These are phyloP conservation scores for Chionis minor DNA, from an alignment of 2,113 vertebrate species.

Conservation along the genomic window DNA sequence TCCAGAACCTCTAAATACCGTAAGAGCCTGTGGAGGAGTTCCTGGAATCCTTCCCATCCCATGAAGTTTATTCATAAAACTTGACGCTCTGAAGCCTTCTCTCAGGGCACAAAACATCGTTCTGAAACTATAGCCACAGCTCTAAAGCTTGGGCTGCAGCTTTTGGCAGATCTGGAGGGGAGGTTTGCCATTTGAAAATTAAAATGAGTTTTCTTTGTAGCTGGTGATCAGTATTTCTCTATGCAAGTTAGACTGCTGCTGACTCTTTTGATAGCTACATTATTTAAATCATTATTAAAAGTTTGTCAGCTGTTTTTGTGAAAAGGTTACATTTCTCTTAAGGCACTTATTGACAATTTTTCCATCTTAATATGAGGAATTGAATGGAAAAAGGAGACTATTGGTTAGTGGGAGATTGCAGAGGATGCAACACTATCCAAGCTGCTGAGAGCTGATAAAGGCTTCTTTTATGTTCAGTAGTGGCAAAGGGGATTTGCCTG, in stretches of 20 bases:
- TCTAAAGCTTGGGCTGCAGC: not conserved
- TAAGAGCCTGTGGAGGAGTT: not conserved
- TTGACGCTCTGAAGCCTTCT: not conserved
- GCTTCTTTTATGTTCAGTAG: not conserved
- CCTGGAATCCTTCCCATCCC: not conserved
- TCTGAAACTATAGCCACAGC: not conserved
- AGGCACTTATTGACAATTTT: not conserved
- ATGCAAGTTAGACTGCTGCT: not conserved
- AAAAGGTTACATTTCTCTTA: not conserved
- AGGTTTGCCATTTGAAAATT: not conserved
- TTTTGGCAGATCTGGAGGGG: not conserved
- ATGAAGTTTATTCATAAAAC: not conserved
- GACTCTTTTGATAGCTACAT: not conserved
- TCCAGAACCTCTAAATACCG: not conserved
- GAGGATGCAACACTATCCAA: not conserved
- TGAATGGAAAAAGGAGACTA: not conserved
- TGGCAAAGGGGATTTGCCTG: not conserved
- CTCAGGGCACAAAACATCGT: not conserved
- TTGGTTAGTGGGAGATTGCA: not conserved
- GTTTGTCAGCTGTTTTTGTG: not conserved
- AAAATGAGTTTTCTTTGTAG: not conserved
- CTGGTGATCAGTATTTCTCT: not conserved
- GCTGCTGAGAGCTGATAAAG: not conserved
- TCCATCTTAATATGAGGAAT: not conserved
- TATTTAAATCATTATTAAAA: not conserved